Base-by-base conservation (phyloP, 2,797 vertebrate genomes). In the Rousettus madagascariensis region DNA sequence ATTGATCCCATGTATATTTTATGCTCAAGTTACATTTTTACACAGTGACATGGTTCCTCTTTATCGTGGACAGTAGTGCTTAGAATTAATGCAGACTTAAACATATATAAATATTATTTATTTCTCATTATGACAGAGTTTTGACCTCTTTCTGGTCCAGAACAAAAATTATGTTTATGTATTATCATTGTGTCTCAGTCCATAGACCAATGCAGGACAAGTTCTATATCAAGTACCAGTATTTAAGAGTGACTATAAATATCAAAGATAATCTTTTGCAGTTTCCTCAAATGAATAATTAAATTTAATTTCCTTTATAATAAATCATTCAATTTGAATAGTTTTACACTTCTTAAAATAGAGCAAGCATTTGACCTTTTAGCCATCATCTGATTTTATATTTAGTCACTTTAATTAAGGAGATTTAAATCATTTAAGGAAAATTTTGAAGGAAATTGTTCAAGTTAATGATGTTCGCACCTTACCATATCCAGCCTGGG, bases 361-460 rank as follows among this genome's bases (percentile, higher is more conserved):
- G 17, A 86, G 41, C 15, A 93, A 75, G 75, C 38, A 84, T 94
- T 94, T 95, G 85, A 95, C 46, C 63, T 96, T 91, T 95, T 53
- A 86, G 17, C 10, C 30, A 80, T 84, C 6, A 71, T 65, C 87
- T 66, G 4, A 95, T 80, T 86, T 96, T 88, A 74, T 83, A 92
- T 89, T 95, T 90, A 88, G 53, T 91, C 83, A 65, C 17, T 83
- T 93, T 95, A 95, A 95, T 95, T 95, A 94, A 90, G 55, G 61
- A 95, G 94, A 90, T 94, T 88, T 97, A 93, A 94, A 80, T 82
- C 66, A 95, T 71, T 95, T 90, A 90, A 96, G 46, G 7, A 82
- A 93, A 92, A 82, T 30, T 94, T 82, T 92, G 53, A 89, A 77
- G 49, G n/a, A 68, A 77, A 95, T 68, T 63, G 26, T 95, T 92